Conservation (phyloP, 2,888 invertebrate species). For the Leptopilina syphax region DNA sequence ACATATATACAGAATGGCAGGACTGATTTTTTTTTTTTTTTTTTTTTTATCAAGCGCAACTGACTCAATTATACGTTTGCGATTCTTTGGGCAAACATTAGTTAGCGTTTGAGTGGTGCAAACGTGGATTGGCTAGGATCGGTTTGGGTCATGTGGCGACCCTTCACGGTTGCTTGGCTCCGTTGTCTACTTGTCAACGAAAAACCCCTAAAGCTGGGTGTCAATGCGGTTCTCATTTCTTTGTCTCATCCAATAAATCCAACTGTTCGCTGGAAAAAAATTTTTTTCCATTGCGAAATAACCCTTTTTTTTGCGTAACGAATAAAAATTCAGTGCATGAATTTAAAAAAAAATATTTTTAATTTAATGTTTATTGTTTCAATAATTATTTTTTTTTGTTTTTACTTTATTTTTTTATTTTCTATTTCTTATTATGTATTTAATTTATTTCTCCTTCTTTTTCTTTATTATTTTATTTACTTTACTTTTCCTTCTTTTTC, state of each 20-base stretch:
- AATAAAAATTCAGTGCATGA: no score
- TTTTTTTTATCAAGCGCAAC: constrained; percentile 47
- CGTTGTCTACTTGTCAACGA: constrained; percentile 74
- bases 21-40: constrained; percentile 50
- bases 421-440: no score
- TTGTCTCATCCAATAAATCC: constrained; percentile 42
- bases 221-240: constrained; percentile 73
- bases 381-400: no score
- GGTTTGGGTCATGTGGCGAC: constrained; percentile 69
- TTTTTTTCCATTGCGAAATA: no score
- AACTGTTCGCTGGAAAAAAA: no score
- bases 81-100: constrained; percentile 76
- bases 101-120: constrained; percentile 69
- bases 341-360: no score
- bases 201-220: constrained; percentile 66
- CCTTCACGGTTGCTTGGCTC: constrained; percentile 74
- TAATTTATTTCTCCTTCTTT: no score
- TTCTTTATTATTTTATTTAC: no score
- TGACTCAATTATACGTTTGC: constrained; percentile 73
- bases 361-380: no score
- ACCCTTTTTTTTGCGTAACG: no score
- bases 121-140: constrained; percentile 68
- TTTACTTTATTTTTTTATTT: no score
- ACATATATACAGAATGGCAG: constrained; percentile 25
- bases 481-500: no score